A percentile compares a stretch with the other conserved stretches of the same genome.
phyloP scores from a whole-genome alignment of 2,888 invertebrate genomes.

The Eupithecia pulchellata region DNA sequence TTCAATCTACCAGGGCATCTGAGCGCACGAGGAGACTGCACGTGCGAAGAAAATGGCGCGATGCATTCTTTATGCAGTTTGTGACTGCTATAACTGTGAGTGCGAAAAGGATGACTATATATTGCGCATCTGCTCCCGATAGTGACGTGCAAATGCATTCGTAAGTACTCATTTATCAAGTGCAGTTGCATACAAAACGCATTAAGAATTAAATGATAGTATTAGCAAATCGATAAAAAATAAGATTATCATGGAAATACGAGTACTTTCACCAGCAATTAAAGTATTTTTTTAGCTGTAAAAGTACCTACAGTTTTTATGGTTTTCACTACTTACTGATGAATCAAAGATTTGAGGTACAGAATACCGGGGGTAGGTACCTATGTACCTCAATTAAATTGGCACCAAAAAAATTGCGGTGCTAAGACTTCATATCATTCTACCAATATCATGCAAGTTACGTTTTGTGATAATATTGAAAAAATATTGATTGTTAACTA shows the following conservation, averaged over 20 bases:
- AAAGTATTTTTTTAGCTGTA: not conserved
- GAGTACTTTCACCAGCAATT: not conserved
- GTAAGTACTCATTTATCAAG: constrained; percentile 42
- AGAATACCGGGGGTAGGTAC: not conserved
- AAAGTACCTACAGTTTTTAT: not conserved
- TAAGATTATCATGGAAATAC: not conserved
- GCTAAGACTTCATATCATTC: not conserved
- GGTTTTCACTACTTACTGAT: not conserved
- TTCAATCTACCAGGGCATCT: constrained; percentile 70
- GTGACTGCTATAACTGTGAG: constrained; percentile 47
- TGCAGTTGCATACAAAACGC: constrained; percentile 40
- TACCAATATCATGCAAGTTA: not conserved
- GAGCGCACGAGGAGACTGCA: constrained; percentile 64
- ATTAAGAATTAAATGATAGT: constrained; percentile 5
- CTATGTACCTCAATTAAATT: not conserved
- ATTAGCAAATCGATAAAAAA: not conserved
- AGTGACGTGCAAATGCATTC: constrained; percentile 62
- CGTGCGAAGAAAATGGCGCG: constrained; percentile 67
- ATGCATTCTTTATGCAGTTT: constrained; percentile 71
- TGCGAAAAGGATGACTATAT: constrained; percentile 66
- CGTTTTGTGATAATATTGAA: not conserved
- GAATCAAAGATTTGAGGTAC: not conserved
- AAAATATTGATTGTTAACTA: constrained; percentile 10
- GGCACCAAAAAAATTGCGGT: not conserved
- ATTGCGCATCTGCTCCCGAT: constrained; percentile 60